Percentiles rank a stretch among this genome's conserved stretches.
phyloP scores from a whole-genome alignment of 1,140 invertebrate species.

The Aradophagus sp. region DNA sequence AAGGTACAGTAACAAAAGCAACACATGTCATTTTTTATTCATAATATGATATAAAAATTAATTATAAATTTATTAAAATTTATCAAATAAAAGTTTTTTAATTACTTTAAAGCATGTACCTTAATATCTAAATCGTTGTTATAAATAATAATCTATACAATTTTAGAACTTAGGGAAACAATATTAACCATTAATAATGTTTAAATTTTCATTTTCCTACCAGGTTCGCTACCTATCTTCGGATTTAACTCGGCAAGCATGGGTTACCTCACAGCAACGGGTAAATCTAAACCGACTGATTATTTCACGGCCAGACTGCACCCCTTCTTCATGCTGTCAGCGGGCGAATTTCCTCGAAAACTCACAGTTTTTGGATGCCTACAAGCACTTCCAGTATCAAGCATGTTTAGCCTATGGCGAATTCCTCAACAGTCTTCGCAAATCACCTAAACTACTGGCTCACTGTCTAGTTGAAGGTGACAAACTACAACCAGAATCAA shows the following conservation, averaged over 20 bases:
- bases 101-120: too few species aligned
- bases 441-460: conserved; percentile 87
- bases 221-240: conserved; percentile 79
- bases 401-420: conserved; percentile 86
- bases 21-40: too few species aligned
- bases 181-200: conserved; percentile 1
- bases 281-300: conserved; percentile 88
- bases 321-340: conserved; percentile 84
- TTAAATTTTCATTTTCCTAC: conserved; percentile 2
- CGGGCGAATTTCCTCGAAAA: conserved; percentile 85
- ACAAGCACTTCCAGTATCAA: conserved; percentile 89
- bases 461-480: conserved; percentile 88
- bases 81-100: too few species aligned
- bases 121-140: too few species aligned
- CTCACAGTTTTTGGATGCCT: conserved; percentile 90
- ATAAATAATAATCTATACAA: too few species aligned
- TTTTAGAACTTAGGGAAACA: too few species aligned
- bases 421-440: conserved; percentile 84
- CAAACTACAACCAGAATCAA: conserved; percentile 77
- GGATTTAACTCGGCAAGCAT: conserved; percentile 85
- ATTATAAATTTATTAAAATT: too few species aligned
- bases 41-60: too few species aligned
- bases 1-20: conserved; percentile 72
- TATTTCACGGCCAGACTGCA: conserved; percentile 82
- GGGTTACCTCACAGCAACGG: conserved; percentile 92